Conservation (phyloP, 2,113 vertebrate species). For the Chaetops frenatus region DNA sequence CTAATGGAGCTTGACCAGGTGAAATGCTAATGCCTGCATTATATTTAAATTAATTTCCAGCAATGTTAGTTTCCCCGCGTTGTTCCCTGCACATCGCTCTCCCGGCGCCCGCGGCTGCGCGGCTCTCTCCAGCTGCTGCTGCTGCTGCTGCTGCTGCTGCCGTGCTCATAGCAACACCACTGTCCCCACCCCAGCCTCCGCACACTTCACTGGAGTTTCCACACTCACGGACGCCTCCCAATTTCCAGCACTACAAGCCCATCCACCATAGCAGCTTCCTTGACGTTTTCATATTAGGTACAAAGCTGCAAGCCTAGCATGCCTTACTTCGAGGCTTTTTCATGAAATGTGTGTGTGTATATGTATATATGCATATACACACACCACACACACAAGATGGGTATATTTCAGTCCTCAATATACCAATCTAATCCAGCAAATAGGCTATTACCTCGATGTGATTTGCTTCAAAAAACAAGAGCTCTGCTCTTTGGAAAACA, state of each 20-base stretch:
- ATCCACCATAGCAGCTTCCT: conserved; percentile 7
- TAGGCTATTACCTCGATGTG: conserved; percentile 1
- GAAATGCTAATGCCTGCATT: conserved; percentile 45
- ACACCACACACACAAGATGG: rapidly evolving
- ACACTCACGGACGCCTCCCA: neutral
- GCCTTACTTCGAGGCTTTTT: neutral
- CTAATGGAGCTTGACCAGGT: conserved; percentile 42
- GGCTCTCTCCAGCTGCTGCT: conserved; percentile 14
- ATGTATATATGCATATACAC: rapidly evolving
- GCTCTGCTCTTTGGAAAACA: neutral
- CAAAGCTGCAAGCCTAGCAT: neutral
- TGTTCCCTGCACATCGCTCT: neutral
- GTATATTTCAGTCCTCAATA: neutral
- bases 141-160: conserved; percentile 8
- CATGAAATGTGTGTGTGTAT: neutral
- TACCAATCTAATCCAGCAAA: neutral
- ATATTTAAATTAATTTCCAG: conserved; percentile 30
- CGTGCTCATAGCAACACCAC: conserved; percentile 22
- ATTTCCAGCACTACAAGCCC: neutral
- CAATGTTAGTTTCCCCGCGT: neutral
- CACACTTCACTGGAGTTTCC: conserved; percentile 33
- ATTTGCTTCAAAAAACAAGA: conserved; percentile 17
- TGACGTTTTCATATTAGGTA: conserved; percentile 2
- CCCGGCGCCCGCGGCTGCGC: neutral
- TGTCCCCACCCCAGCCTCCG: conserved; percentile 42